These are phyloP conservation scores for Tribolium freemani DNA, from an alignment of 2,888 invertebrate species.

Conservation along the genomic window DNA sequence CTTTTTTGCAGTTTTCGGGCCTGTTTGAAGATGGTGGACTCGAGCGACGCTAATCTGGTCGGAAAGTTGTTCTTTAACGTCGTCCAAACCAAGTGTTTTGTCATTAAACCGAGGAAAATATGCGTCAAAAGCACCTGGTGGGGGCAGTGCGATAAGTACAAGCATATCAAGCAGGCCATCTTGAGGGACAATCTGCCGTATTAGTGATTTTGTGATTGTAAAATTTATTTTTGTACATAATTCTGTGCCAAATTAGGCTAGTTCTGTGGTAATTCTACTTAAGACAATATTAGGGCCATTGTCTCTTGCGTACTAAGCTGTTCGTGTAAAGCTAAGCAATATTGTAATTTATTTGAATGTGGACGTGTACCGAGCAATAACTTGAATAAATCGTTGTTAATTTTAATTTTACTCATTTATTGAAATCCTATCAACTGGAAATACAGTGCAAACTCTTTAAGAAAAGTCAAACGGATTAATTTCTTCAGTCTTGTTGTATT, in stretches of 20 bases:
- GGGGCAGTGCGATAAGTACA: conserved; percentile 83
- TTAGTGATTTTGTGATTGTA: conserved; percentile 58
- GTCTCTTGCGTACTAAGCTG: neutral
- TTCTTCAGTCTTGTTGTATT: no score
- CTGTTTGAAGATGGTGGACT: conserved; percentile 89
- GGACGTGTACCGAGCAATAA: conserved; percentile 39
- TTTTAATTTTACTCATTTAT: no score
- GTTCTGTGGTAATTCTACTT: conserved; percentile 27
- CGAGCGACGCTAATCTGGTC: conserved; percentile 89
- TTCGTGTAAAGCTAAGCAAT: conserved; percentile 14
- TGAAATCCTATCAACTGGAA: no score
- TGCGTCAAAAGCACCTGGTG: conserved; percentile 86
- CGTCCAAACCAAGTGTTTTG: conserved; percentile 94
- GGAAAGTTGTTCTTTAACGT: conserved; percentile 96
- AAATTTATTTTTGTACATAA: conserved; percentile 34
- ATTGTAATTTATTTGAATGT: conserved; percentile 25
- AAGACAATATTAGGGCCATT: conserved; percentile 34
- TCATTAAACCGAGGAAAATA: conserved; percentile 82
- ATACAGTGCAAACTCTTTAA: no score
- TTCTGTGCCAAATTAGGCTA: conserved; percentile 30
- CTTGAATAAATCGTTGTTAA: conserved; percentile 39
- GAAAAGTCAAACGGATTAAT: no score
- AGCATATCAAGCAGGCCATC: conserved; percentile 79
- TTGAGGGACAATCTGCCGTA: conserved; percentile 82
- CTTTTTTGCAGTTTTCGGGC: conserved; percentile 83